These are phyloP conservation scores for Eutrigla gurnardus DNA, from an alignment of 2,797 vertebrate species.

Conservation along the genomic window DNA sequence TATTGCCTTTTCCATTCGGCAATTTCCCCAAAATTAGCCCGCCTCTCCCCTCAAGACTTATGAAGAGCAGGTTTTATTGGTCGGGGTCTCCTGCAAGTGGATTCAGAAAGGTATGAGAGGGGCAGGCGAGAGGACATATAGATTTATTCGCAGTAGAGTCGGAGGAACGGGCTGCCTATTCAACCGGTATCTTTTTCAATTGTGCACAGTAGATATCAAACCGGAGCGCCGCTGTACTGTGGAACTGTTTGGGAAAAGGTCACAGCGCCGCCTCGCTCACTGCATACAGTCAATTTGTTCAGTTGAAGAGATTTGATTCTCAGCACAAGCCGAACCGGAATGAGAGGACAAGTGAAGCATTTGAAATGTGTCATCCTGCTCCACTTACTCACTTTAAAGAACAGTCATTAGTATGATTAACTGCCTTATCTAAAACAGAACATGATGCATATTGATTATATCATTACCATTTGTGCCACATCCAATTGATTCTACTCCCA, in stretches of 20 bases:
- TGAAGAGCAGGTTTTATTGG: constrained; percentile 77
- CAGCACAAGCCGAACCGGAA: constrained; percentile 36
- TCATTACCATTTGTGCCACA: constrained; percentile 57
- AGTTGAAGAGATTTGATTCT: constrained; percentile 60
- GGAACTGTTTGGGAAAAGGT: constrained; percentile 72
- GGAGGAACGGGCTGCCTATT: constrained; percentile 62
- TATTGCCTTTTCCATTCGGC: constrained; percentile 77
- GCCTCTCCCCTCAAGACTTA: constrained; percentile 67
- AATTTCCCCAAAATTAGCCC: constrained; percentile 77
- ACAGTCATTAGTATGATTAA: constrained; percentile 72
- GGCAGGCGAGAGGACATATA: constrained; percentile 49
- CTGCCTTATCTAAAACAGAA: constrained; percentile 61
- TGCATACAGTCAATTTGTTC: constrained; percentile 69
- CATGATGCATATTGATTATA: constrained; percentile 73
- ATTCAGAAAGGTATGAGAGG: constrained; percentile 62
- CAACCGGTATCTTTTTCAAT: constrained; percentile 68
- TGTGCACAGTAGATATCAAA: constrained; percentile 65
- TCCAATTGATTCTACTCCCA: constrained; percentile 53
- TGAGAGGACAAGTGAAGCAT: constrained; percentile 61
- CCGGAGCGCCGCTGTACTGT: constrained; percentile 27
- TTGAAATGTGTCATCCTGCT: constrained; percentile 65
- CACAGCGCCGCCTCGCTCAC: constrained; percentile 51
- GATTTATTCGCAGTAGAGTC: constrained; percentile 63
- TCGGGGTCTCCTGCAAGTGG: constrained; percentile 58
- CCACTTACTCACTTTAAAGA: constrained; percentile 60